Evolutionary conservation across 2,113 vertebrate species (phyloP).

Genomic region (Macroglossus sobrinus): DNA sequence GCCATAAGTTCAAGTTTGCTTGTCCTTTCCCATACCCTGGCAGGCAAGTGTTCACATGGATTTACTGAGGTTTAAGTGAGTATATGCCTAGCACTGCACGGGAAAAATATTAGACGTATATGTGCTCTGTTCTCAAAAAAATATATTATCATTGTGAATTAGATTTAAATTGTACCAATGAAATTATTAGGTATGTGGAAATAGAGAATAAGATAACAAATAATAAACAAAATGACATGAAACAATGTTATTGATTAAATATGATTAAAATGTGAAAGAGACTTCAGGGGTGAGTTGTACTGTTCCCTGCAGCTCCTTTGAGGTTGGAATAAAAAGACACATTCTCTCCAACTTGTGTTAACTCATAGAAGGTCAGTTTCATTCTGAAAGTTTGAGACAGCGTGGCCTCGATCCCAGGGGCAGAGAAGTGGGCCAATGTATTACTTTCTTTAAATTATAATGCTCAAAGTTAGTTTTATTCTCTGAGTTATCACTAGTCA

Average conservation of each 20-base stretch:
- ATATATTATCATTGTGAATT: background rate
- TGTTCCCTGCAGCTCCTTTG: background rate
- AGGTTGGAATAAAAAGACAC: background rate
- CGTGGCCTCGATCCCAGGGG: background rate
- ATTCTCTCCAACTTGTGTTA: background rate
- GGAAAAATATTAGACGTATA: background rate
- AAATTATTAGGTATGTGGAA: background rate
- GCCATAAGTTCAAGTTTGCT: background rate
- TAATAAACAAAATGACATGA: background rate
- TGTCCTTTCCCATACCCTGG: background rate
- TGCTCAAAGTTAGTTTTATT: constrained; percentile 34
- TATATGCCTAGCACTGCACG: background rate
- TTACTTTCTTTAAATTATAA: constrained; percentile 35
- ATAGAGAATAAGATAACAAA: background rate
- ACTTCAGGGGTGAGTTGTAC: background rate
- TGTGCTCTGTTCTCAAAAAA: background rate
- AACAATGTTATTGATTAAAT: background rate
- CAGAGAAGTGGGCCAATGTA: background rate
- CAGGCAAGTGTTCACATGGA: background rate
- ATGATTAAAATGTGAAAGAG: background rate
- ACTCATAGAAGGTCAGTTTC: background rate
- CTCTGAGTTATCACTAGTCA: background rate
- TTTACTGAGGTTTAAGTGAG: background rate
- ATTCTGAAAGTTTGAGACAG: background rate
- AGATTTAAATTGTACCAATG: background rate